Evolutionary conservation across 2,888 invertebrate species (phyloP).

Genomic region (Meiosimyza decipiens): DNA sequence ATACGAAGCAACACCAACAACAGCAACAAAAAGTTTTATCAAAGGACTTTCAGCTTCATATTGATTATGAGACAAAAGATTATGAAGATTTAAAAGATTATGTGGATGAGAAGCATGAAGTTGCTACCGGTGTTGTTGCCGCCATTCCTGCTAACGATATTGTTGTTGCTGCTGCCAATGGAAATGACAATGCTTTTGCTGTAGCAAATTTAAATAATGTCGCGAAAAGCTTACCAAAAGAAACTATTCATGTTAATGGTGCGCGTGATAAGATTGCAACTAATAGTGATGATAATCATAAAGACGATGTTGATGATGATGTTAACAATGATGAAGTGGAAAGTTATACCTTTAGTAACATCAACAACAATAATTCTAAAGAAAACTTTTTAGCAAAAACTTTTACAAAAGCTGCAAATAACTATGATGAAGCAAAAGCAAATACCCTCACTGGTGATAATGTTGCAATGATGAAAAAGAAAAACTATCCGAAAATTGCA

Average conservation of each 20-base stretch:
- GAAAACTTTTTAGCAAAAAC: slow-evolving; percentile 19
- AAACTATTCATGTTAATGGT: too few species aligned
- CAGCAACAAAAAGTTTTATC: slow-evolving; percentile 35
- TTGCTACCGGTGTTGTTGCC: neutral
- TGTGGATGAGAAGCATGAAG: slow-evolving; percentile 10
- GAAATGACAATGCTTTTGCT: too few species aligned
- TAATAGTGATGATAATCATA: neutral
- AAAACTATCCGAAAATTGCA: slow-evolving; percentile 5
- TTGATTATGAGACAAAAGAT: slow-evolving; percentile 32
- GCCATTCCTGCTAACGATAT: neutral
- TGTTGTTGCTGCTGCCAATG: too few species aligned
- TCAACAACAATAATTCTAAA: slow-evolving; percentile 15
- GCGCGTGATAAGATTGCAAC: too few species aligned
- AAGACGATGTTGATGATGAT: neutral
- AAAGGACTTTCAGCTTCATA: slow-evolving; percentile 32
- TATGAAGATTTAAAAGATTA: slow-evolving; percentile 31
- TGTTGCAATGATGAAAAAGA: neutral
- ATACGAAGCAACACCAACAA: slow-evolving; percentile 25
- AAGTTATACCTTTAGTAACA: neutral
- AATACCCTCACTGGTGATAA: neutral
- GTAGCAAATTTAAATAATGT: too few species aligned
- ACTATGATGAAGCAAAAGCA: neutral
- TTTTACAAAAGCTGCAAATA: slow-evolving; percentile 17
- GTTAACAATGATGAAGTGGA: too few species aligned
- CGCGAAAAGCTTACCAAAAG: too few species aligned